Percentiles rank a stretch among this genome's conserved stretches.
Evolutionary conservation across 92 coral and sea anemone species (phyloP).

Genomic region (Virgularia gustaviana): DNA sequence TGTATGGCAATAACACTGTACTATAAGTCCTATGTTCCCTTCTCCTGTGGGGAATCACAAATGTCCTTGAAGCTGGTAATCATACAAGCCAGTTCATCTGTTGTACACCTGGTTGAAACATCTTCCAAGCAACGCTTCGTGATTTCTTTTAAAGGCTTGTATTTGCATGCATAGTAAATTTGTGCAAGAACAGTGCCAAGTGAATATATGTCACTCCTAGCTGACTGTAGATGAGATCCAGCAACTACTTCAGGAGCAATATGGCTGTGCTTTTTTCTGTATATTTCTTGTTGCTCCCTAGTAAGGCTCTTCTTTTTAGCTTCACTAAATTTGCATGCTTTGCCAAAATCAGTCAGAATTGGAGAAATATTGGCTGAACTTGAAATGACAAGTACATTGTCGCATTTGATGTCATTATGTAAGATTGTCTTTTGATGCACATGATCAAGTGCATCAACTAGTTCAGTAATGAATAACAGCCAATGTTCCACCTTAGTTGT

Average conservation of each 20-base stretch:
- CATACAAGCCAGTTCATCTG: constrained; percentile 25
- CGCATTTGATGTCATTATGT: constrained; percentile 60
- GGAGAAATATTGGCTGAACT: constrained; percentile 7
- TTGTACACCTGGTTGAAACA: constrained; percentile 39
- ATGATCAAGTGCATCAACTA: constrained; percentile 48
- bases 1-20: too few relatives aligned
- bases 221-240: constrained; percentile 31
- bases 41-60: too few relatives aligned
- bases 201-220: constrained; percentile 40
- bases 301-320: constrained; percentile 21
- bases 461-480: constrained; percentile 49
- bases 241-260: constrained; percentile 51
- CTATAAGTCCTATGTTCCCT: too few relatives aligned
- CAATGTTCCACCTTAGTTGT: constrained; percentile 41
- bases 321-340: constrained; percentile 41
- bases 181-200: constrained; percentile 34
- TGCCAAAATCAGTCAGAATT: constrained; percentile 57
- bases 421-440: constrained; percentile 41
- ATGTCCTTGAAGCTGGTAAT: neutral
- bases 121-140: constrained; percentile 46
- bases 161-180: constrained; percentile 6
- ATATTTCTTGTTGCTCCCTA: constrained; percentile 4
- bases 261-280: constrained; percentile 44
- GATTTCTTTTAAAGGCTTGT: constrained; percentile 42
- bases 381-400: constrained; percentile 45